Conservation (phyloP, 2,888 invertebrate species). For the Iphiclides podalirius region DNA sequence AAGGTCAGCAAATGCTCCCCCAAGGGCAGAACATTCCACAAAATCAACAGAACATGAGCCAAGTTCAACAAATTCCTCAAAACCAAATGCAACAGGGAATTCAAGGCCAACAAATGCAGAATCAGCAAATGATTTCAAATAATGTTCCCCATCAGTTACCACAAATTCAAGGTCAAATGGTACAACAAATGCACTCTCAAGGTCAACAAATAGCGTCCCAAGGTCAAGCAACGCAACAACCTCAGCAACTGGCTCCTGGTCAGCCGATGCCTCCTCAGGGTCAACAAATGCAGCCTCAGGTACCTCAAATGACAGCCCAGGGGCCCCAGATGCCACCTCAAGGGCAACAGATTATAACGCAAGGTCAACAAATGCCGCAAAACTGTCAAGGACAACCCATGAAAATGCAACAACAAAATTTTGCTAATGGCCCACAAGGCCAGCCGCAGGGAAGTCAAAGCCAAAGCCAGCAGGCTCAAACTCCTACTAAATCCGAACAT, state of each 20-base stretch:
- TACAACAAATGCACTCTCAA: constrained; percentile 27
- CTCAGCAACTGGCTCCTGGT: constrained; percentile 28
- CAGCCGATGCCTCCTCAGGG: constrained; percentile 38
- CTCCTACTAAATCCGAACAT: constrained; percentile 60
- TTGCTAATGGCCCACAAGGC: constrained; percentile 34
- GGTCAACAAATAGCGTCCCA: constrained; percentile 35
- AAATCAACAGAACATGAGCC: constrained; percentile 43
- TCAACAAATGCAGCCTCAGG: constrained; percentile 36
- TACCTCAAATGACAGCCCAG: constrained; percentile 26
- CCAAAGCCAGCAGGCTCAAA: constrained; percentile 45
- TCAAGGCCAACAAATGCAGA: constrained; percentile 26
- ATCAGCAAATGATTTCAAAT: constrained; percentile 17
- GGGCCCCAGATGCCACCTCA: constrained; percentile 29
- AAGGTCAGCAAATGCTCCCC: constrained; percentile 40
- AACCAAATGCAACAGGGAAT: constrained; percentile 37
- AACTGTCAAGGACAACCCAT: constrained; percentile 29
- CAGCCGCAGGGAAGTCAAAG: constrained; percentile 34
- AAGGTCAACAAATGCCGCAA: constrained; percentile 26
- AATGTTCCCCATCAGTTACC: constrained; percentile 15
- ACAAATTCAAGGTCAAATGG: constrained; percentile 15
- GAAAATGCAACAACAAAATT: constrained; percentile 37
- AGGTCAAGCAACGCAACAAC: constrained; percentile 31
- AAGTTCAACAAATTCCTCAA: constrained; percentile 45
- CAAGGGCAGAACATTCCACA: constrained; percentile 37
- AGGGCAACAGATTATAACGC: constrained; percentile 31